Evolutionary conservation across 2,888 invertebrate species (phyloP), one percentile per base, ranked within the genome.

Genomic region (Rhamphomyia laevipes): DNA sequence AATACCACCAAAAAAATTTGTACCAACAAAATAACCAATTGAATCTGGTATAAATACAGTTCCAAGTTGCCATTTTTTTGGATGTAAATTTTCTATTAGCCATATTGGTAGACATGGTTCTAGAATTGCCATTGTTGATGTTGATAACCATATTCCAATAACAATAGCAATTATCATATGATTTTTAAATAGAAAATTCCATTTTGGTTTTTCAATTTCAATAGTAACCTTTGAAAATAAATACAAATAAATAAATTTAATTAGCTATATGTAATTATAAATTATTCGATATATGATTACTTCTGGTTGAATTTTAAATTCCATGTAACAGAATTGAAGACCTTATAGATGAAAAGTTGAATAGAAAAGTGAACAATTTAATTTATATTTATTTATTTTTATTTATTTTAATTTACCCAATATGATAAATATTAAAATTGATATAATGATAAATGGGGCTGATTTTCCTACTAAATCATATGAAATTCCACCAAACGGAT

Each of bases 41-140:
- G 88, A 89, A 65, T 90, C 90, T 0, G 90, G 89, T 53, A 90
- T 81, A 61, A 90, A 90, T 6, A 88, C 86, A 1, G 84, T 81
- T 4, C 89, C 89, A 60, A 84, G 66, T 63, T 85, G 82, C 85
- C 85, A 85, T 53, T 67, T 70, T 43, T 63, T 66, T 0, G 69
- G 67, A 48, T 65, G 64, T 0, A 70, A 53, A 52, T 70, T 61
- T 55, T 67, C 21, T 42, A 38, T 3, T 17, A 38, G 7, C 88
- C 89, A 90, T 59, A 88, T 78, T 1, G 89, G 90, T 15, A 90
- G 72, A 52, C 86, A 86, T 0, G 89, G 85, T 63, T 90, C 90
- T 55, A 90, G 65, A 54, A 87, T 80, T 0, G 89, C 85, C 81
- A 90, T 86, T 0, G 86, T 80, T 13, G 84, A 82, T 0, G 89